Evolutionary conservation across 2,113 vertebrate genomes (phyloP).

Genomic region (Xiphorhynchus elegans): DNA sequence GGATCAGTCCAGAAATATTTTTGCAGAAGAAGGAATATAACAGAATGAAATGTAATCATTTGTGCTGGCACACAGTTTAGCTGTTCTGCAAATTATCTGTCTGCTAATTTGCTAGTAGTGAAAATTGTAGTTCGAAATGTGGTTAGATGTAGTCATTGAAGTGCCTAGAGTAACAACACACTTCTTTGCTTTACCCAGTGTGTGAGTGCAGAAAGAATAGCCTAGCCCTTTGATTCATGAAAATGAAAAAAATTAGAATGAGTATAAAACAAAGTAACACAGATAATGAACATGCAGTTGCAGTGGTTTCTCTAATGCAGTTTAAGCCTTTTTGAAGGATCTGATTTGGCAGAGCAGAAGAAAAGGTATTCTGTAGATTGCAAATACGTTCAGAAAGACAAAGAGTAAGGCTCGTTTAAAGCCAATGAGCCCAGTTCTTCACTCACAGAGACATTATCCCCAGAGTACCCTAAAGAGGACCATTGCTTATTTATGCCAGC

Average conservation of each 20-base stretch:
- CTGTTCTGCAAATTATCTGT: background rate
- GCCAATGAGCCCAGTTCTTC: background rate
- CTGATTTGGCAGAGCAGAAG: constrained; percentile 32
- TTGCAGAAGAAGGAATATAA: background rate
- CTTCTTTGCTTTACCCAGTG: background rate
- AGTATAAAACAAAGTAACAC: constrained; percentile 18
- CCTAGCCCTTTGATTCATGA: constrained; percentile 28
- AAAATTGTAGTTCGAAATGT: background rate
- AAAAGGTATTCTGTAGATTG: background rate
- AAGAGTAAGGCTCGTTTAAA: background rate
- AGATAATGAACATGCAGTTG: constrained; percentile 19
- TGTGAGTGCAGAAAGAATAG: background rate
- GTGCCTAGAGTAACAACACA: background rate
- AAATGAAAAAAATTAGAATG: constrained; percentile 47
- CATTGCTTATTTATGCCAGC: background rate
- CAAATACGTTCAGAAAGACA: background rate
- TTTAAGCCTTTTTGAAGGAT: constrained; percentile 27
- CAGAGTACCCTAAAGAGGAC: background rate
- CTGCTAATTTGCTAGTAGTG: background rate
- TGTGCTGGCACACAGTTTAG: background rate
- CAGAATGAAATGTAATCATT: background rate
- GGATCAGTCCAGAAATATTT: background rate
- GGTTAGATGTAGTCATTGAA: background rate
- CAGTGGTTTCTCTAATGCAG: background rate
- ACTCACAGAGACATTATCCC: background rate